A percentile compares a stretch with the other conserved stretches of the same genome.
These are phyloP conservation scores for Prosapia bicincta DNA, from an alignment of 2,888 invertebrate species.

Conservation along the genomic window DNA sequence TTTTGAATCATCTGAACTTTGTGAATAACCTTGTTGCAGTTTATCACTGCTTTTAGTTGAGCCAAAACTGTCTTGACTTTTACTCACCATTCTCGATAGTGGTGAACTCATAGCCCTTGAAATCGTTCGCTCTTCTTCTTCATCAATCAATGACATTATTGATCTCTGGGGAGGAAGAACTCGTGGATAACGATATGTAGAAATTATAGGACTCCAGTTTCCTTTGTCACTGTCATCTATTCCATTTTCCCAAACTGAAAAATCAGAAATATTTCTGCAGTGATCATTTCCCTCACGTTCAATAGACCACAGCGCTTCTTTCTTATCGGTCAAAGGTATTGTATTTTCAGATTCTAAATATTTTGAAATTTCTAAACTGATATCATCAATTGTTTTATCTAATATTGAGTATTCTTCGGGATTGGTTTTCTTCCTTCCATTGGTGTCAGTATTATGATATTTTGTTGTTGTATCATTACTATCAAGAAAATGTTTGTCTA, in stretches of 20 bases:
- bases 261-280: not conserved
- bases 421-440: slow-evolving; percentile 15
- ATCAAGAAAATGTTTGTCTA: slow-evolving; percentile 23
- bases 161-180: slow-evolving; percentile 5
- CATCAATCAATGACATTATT: slow-evolving; percentile 21
- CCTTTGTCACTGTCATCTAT: not conserved
- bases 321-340: not conserved
- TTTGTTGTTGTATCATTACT: too few relatives aligned
- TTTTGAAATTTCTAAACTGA: not conserved
- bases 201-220: slow-evolving; percentile 11
- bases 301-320: not conserved
- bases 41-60: not conserved
- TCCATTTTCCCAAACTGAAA: not conserved
- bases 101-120: not conserved
- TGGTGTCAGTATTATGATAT: too few relatives aligned
- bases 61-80: not conserved
- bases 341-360: not conserved
- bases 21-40: not conserved
- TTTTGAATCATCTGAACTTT: not conserved
- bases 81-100: not conserved
- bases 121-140: slow-evolving; percentile 6
- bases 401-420: not conserved
- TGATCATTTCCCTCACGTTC: not conserved
- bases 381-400: not conserved
- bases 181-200: slow-evolving; percentile 21